A percentile compares a stretch with the other conserved stretches of the same genome.
Conservation (phyloP, 2,888 invertebrate species). For the Tenthredo livida region DNA sequence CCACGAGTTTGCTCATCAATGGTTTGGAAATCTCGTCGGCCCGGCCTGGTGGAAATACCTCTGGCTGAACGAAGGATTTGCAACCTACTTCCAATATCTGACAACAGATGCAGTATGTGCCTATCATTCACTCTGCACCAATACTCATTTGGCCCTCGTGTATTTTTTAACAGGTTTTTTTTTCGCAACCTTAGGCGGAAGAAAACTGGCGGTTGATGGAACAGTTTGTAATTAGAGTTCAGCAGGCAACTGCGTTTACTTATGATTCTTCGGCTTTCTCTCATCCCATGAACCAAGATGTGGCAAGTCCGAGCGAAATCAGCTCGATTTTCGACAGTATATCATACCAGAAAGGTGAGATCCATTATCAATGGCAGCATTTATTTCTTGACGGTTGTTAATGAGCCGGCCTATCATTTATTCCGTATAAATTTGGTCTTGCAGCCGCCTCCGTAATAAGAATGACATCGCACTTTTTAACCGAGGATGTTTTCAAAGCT, state of each 20-base stretch:
- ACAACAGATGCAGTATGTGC: slow-evolving; percentile 68
- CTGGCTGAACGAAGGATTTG: slow-evolving; percentile 77
- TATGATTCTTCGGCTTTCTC: slow-evolving; percentile 76
- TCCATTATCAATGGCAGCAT: neutral
- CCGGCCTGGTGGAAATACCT: slow-evolving; percentile 69
- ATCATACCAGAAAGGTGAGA: slow-evolving; percentile 82
- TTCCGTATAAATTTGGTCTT: slow-evolving; percentile 34
- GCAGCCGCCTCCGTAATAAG: slow-evolving; percentile 78
- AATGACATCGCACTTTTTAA: slow-evolving; percentile 80
- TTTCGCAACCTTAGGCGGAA: slow-evolving; percentile 76
- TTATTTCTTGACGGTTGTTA: neutral
- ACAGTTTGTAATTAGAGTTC: slow-evolving; percentile 79
- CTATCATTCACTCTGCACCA: slow-evolving; percentile 57
- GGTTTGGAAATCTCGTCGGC: slow-evolving; percentile 74
- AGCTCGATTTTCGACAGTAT: slow-evolving; percentile 81
- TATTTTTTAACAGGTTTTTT: too few species aligned
- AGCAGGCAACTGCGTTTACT: slow-evolving; percentile 76
- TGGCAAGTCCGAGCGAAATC: slow-evolving; percentile 79
- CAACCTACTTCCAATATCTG: slow-evolving; percentile 78
- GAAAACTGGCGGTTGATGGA: slow-evolving; percentile 81
- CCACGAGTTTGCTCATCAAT: slow-evolving; percentile 79
- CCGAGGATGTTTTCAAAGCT: slow-evolving; percentile 80
- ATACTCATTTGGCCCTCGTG: neutral
- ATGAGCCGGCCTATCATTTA: neutral
- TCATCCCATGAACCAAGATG: slow-evolving; percentile 80